These are phyloP conservation scores for Xestia c-nigrum DNA, from an alignment of 2,888 invertebrate genomes.

Conservation along the genomic window DNA sequence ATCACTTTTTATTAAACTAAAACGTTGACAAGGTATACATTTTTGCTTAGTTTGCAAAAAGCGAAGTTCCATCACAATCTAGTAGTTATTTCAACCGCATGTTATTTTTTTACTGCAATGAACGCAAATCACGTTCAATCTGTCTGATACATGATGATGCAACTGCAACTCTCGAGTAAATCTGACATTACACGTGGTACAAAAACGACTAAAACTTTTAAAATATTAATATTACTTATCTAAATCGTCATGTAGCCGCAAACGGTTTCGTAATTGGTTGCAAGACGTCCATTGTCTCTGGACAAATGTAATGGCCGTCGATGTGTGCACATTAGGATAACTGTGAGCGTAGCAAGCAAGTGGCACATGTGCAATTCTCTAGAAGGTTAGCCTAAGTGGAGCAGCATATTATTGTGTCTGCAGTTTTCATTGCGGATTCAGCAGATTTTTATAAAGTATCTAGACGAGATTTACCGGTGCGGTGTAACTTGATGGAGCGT, in stretches of 20 bases:
- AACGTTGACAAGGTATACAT: neutral
- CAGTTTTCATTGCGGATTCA: slow-evolving; percentile 30
- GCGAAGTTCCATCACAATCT: slow-evolving; percentile 19
- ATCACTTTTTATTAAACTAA: slow-evolving; percentile 6
- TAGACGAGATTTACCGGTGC: slow-evolving; percentile 29
- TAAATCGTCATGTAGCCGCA: slow-evolving; percentile 54
- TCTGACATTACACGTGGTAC: slow-evolving; percentile 25
- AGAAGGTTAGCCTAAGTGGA: slow-evolving; percentile 62
- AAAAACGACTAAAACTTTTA: slow-evolving; percentile 19
- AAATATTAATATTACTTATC: slow-evolving; percentile 52
- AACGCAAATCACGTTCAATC: slow-evolving; percentile 16
- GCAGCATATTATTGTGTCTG: slow-evolving; percentile 41
- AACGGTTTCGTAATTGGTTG: slow-evolving; percentile 56
- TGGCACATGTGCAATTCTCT: slow-evolving; percentile 57
- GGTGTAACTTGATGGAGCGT: slow-evolving; percentile 29
- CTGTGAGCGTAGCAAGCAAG: slow-evolving; percentile 55
- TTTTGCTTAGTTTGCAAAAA: slow-evolving; percentile 5
- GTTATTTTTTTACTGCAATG: slow-evolving; percentile 22
- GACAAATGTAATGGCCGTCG: slow-evolving; percentile 58
- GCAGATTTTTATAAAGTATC: slow-evolving; percentile 11
- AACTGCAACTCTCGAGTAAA: slow-evolving; percentile 29
- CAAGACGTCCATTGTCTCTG: slow-evolving; percentile 60
- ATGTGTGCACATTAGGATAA: slow-evolving; percentile 62
- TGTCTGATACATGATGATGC: slow-evolving; percentile 27
- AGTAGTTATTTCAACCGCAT: slow-evolving; percentile 7